These are phyloP conservation scores for Esox niger DNA, from an alignment of 2,113 vertebrate genomes.

Conservation along the genomic window DNA sequence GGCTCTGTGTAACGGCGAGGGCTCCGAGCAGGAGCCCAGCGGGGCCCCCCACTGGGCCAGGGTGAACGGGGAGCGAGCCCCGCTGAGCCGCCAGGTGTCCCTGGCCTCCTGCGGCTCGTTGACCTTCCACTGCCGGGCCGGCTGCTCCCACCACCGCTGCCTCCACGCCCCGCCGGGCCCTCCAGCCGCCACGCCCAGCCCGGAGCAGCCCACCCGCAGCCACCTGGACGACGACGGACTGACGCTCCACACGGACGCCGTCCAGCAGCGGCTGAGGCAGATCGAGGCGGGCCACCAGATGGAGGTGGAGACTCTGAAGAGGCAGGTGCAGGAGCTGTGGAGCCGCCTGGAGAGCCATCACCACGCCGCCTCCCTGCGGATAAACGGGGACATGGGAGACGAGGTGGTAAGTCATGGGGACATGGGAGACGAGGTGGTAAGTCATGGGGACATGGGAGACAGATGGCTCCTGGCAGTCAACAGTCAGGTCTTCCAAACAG, in stretches of 20 bases:
- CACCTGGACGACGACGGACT: conserved; percentile 93
- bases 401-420: conserved; percentile 97
- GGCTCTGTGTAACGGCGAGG: conserved; percentile 80
- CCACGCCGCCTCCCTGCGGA: conserved; percentile 71
- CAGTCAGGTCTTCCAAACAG: not conserved
- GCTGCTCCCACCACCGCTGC: conserved; percentile 80
- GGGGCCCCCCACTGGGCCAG: conserved; percentile 53
- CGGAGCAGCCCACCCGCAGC: conserved; percentile 83
- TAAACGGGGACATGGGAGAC: conserved; percentile 89
- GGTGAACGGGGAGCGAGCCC: conserved; percentile 76
- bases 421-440: conserved; percentile 89
- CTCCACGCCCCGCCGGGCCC: conserved; percentile 65
- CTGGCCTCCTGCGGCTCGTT: conserved; percentile 77
- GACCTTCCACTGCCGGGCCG: conserved; percentile 69
- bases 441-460: too few species aligned
- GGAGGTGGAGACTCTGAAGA: conserved; percentile 94
- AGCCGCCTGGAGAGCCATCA: conserved; percentile 92
- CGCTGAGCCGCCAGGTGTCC: conserved; percentile 84
- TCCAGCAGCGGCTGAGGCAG: conserved; percentile 93
- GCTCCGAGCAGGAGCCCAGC: conserved; percentile 51
- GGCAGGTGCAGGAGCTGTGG: conserved; percentile 92
- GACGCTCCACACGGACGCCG: conserved; percentile 83
- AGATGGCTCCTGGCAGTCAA: not conserved
- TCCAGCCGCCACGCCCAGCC: conserved; percentile 80
- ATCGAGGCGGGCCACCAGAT: conserved; percentile 92